Evolutionary conservation across 2,797 vertebrate genomes (phyloP), one percentile per base, ranked within the genome.

Genomic region (Babyrousa celebensis): DNA sequence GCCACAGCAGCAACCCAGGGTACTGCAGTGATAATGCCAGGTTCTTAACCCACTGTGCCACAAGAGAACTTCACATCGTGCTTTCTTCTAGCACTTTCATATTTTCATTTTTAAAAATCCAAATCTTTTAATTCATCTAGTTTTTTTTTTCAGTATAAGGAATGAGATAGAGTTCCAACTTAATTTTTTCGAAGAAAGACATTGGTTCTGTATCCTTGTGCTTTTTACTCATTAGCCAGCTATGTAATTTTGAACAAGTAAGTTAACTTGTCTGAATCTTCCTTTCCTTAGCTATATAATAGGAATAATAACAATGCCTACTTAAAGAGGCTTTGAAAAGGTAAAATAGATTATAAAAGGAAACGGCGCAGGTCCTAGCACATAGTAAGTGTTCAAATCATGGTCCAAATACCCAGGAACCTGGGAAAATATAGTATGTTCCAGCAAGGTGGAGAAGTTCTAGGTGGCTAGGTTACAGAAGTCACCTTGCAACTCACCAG

Each of bases 221-320:
- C n/a, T 93, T 96, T 96, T 85, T 91, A 63, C 48, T 96, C 40
- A 82, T 80, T 93, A 92, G 36, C 32, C 95, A 92, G 36, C 32
- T 95, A 1, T 95, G 60, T 94, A 40, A 93, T 89, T 93, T 94
- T 96, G 67, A 87, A 75, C 48, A 80, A 92, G 79, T 91, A 63
- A 92, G 40, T 65, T 80, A 90, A 80, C n/a, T 18, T 82, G 27
- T 72, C 48, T 67, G 65, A 86, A 58, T 27, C 3, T 95, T 16
- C 40, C 1, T 87, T 91, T 94, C 68, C 48, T 92, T 88, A 60
- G 89, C 56, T 91, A 23, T 80, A 54, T 82, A 48, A 58, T 94
- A 75, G 29, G 36, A 80, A 84, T 91, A 85, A 77, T 62, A 86
- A 84, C 75, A 92, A 85, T 60, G 40, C 17, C 60, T 10, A 62